Evolutionary conservation across 2,113 vertebrate species (phyloP).

Genomic region (Eonycteris spelaea): DNA sequence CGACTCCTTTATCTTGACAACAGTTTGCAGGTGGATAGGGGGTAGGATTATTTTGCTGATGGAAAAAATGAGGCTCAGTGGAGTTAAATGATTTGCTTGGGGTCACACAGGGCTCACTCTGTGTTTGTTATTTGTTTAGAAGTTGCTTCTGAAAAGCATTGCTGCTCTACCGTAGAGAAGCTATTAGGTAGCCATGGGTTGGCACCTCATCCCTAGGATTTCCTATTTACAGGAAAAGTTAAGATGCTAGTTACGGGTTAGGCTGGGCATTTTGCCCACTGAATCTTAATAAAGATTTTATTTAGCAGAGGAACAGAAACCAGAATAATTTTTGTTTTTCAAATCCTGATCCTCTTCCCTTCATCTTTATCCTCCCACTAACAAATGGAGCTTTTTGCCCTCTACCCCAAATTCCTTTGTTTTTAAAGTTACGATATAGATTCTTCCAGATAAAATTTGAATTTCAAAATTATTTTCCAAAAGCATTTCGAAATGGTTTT

Average conservation of each 20-base stretch:
- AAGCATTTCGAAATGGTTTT: background rate
- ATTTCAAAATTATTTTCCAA: background rate
- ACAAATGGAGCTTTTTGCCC: background rate
- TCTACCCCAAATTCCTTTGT: background rate
- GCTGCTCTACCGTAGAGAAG: background rate
- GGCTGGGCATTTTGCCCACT: background rate
- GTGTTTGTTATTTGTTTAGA: conserved; percentile 42
- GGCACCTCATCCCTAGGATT: background rate
- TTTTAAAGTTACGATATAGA: background rate
- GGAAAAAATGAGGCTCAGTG: conserved; percentile 22
- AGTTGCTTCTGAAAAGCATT: conserved; percentile 17
- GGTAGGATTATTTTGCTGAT: conserved; percentile 37
- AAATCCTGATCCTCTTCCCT: background rate
- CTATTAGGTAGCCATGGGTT: background rate
- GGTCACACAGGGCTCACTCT: conserved; percentile 28
- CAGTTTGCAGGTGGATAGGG: background rate
- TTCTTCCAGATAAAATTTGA: background rate
- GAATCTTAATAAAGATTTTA: background rate
- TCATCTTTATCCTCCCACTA: background rate
- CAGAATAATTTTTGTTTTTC: background rate
- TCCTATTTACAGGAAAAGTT: background rate
- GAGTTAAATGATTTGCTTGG: conserved; percentile 51
- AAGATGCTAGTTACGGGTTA: background rate
- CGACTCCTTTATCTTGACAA: conserved; percentile 32
- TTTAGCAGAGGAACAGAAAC: background rate